phyloP scores from a whole-genome alignment of 2,113 vertebrate genomes.

The Podilymbus podiceps region DNA sequence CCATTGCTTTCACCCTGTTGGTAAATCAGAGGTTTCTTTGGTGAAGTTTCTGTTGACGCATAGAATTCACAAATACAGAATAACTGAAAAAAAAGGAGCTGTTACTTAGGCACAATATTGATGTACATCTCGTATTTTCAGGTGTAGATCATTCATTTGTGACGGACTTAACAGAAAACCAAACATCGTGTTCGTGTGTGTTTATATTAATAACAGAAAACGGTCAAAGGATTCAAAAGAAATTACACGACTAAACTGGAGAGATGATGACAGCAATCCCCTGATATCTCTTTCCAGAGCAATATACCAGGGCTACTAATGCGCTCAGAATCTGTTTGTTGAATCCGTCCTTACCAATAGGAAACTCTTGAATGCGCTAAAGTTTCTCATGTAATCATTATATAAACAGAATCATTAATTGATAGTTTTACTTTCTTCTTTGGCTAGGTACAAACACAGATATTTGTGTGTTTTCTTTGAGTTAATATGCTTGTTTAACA shows the following conservation, averaged over 20 bases:
- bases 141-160: background rate
- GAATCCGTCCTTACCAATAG: background rate
- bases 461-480: background rate
- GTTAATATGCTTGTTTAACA: background rate
- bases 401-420: background rate
- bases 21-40: background rate
- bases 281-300: background rate
- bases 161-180: background rate
- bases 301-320: too few species aligned
- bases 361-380: background rate
- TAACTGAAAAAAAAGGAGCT: background rate
- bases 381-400: background rate
- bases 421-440: background rate
- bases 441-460: background rate
- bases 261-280: background rate
- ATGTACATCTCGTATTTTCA: rapidly evolving
- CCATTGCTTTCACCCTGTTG: too few species aligned
- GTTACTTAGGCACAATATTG: background rate
- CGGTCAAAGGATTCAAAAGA: background rate
- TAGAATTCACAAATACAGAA: background rate
- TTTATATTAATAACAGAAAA: background rate
- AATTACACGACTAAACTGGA: background rate
- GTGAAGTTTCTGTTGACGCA: too few species aligned
- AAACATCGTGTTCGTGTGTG: background rate
- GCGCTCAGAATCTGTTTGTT: background rate